Conservation (phyloP, 2,113 vertebrate genomes). For the Perca schrenkii region DNA sequence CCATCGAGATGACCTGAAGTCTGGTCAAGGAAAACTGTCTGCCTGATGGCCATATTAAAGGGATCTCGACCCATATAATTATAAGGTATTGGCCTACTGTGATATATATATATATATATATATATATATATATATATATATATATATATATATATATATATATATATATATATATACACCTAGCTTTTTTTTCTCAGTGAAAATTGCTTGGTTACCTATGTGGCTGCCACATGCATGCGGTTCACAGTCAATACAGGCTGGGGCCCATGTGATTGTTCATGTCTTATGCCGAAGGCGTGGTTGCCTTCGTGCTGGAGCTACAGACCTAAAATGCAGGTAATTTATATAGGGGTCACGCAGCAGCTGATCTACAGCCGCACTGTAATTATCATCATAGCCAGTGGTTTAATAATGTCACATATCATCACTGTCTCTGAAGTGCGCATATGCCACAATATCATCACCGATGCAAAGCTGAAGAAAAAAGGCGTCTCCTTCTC, state of each 20-base stretch:
- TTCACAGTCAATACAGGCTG: constrained; percentile 51
- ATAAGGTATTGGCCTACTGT: background rate
- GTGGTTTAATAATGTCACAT: constrained; percentile 60
- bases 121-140: background rate
- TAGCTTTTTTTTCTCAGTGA: background rate
- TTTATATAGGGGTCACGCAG: constrained; percentile 43
- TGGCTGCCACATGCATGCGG: constrained; percentile 31
- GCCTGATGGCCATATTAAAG: background rate
- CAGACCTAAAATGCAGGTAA: constrained; percentile 55
- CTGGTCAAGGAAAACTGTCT: constrained; percentile 15
- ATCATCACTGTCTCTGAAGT: constrained; percentile 31
- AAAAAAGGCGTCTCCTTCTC: constrained; percentile 64
- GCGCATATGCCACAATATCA: constrained; percentile 53
- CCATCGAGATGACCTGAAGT: constrained; percentile 47
- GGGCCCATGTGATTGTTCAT: constrained; percentile 61
- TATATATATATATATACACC: background rate
- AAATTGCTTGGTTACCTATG: background rate
- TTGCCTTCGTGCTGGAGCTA: constrained; percentile 52
- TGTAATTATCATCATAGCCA: constrained; percentile 41
- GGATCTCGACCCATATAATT: constrained; percentile 25
- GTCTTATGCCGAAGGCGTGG: constrained; percentile 78
- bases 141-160: background rate
- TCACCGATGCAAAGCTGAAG: constrained; percentile 49
- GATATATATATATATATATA: background rate
- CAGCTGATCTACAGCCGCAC: constrained; percentile 48